Evolutionary conservation across 2,113 vertebrate genomes (phyloP).

Genomic region (Campylomormyrus tamandua): DNA sequence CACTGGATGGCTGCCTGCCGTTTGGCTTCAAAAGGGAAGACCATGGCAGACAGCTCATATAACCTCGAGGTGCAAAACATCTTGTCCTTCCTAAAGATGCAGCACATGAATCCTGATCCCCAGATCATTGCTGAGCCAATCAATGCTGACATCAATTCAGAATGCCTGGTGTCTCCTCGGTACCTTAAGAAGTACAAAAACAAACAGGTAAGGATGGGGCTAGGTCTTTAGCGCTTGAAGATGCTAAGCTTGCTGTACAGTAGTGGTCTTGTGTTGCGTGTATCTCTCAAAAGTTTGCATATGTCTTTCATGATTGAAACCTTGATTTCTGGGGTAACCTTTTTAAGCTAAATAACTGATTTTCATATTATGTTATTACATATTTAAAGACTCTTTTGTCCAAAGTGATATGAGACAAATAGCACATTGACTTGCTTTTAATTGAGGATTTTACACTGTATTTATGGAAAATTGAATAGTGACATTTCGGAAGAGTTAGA

Average conservation of each 20-base stretch:
- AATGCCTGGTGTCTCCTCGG: conserved; percentile 92
- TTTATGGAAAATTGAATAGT: neutral
- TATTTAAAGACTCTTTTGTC: neutral
- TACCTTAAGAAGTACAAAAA: conserved; percentile 98
- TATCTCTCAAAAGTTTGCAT: neutral
- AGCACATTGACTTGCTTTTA: neutral
- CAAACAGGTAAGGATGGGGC: conserved; percentile 76
- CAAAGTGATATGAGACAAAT: neutral
- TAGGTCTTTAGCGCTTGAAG: neutral
- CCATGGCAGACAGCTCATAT: conserved; percentile 98
- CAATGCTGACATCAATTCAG: conserved; percentile 87
- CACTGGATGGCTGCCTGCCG: conserved; percentile 99
- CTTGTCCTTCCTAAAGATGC: conserved; percentile 97
- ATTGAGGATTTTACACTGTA: no score
- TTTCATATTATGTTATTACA: neutral
- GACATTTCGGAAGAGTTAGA: neutral
- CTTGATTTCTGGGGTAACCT: neutral
- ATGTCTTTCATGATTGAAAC: neutral
- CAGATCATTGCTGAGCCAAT: conserved; percentile 87
- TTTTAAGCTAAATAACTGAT: neutral
- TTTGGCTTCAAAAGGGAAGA: conserved; percentile 95
- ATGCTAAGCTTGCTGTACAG: neutral
- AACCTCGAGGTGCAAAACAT: conserved; percentile 97
- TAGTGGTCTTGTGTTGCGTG: neutral
- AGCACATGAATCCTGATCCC: conserved; percentile 93